Base-by-base conservation (phyloP, 2,113 vertebrate genomes). In the Thamnophis sirtalis region DNA sequence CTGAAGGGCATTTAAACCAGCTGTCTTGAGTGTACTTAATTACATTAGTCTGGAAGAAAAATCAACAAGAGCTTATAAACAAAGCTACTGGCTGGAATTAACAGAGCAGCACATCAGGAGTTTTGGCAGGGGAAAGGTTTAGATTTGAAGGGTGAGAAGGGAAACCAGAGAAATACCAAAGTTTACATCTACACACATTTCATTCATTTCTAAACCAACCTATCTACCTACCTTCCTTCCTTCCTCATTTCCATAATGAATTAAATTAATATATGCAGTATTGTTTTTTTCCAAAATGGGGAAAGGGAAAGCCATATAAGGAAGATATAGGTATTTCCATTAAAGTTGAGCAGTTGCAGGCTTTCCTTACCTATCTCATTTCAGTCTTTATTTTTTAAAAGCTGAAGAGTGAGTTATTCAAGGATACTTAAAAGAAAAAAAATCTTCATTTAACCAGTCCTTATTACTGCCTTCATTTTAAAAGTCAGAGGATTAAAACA, bases 1-100 rank as follows among this genome's bases (percentile, higher is more conserved):
- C 92, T 89, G 86, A 80, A 86, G 21, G 89, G 56, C 87, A 85
- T 95, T 96, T 93, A 92, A 92, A 94, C 95, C 96, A 97, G 96
- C 96, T 97, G 96, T 95, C 96, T 96, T 93, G 93, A 95, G 95
- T 96, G 68, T 38, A 5, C 51, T 94, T 93, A 95, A 94, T 94
- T 90, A 38, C 51, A 87, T 92, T 93, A 68, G 92, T 89, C 96
- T 94, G 96, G 93, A 94, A 0, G 24, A 5, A 91, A 95, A 94
- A 90, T 43, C 90, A 85, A n/a, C 93, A 58, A 92, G 93, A 93
- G 11, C 85, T 93, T 95, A 60, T 92, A 95, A 94, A 94, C 96
- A 92, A 73, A 96, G 96, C 95, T 96, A 90, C 95, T 68, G 96
- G 51, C 94, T 95, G 87, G 95, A 97, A 93, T 89, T 93, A 95